A percentile compares a stretch with the other conserved stretches of the same genome.
These are phyloP conservation scores for Dromius quadrimaculatus DNA, from an alignment of 2,888 invertebrate genomes.

Conservation along the genomic window DNA sequence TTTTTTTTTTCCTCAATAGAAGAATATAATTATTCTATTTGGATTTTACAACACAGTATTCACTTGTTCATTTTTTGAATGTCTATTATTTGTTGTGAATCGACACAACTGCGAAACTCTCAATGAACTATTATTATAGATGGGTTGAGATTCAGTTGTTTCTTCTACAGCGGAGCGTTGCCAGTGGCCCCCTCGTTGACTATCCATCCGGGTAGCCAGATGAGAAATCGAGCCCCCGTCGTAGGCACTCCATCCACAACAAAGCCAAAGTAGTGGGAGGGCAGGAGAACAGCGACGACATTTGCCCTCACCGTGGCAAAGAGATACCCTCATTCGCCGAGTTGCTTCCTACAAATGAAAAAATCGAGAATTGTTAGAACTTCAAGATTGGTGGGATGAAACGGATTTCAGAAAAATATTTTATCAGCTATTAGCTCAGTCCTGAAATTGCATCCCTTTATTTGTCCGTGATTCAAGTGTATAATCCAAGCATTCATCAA, in stretches of 20 bases:
- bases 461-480: too few species aligned
- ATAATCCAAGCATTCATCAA: too few species aligned
- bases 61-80: slow-evolving; percentile 3
- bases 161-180: slow-evolving; percentile 53
- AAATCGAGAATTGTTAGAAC: slow-evolving; percentile 1
- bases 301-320: slow-evolving; percentile 53
- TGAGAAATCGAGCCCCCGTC: slow-evolving; percentile 60
- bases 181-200: slow-evolving; percentile 53
- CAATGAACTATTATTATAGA: slow-evolving; percentile 48
- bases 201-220: slow-evolving; percentile 56
- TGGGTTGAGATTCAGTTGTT: neutral
- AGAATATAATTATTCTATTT: too few species aligned
- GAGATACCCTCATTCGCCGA: slow-evolving; percentile 63
- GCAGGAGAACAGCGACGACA: slow-evolving; percentile 44
- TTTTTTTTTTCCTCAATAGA: too few species aligned
- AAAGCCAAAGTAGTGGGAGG: slow-evolving; percentile 56
- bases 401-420: too few species aligned
- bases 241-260: slow-evolving; percentile 58
- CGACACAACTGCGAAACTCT: slow-evolving; percentile 56
- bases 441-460: too few species aligned
- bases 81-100: slow-evolving; percentile 50
- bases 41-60: slow-evolving; percentile 8
- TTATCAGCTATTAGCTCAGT: too few species aligned
- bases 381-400: neutral
- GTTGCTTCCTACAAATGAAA: slow-evolving; percentile 64